Conservation (phyloP, 2,888 invertebrate species). For the Apotomis turbidana region DNA sequence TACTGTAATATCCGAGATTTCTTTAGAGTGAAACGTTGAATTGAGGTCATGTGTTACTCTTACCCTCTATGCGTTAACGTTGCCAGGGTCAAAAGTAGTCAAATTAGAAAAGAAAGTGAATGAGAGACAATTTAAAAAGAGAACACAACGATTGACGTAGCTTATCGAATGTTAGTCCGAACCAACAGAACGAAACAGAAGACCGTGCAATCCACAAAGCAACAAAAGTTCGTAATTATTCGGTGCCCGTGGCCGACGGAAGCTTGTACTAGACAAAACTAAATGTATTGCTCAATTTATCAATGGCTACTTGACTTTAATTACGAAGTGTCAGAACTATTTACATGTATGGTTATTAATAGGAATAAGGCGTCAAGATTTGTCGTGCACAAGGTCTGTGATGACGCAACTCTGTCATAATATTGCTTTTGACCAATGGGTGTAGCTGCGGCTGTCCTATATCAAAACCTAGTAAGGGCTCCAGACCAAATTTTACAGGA, state of each 20-base stretch:
- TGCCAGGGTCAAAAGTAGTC: too few relatives aligned
- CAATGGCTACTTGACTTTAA: conserved; percentile 13
- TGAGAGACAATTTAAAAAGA: not conserved
- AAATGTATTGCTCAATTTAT: conserved; percentile 22
- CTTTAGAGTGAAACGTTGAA: too few relatives aligned
- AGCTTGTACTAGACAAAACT: conserved; percentile 20
- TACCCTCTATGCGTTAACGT: too few relatives aligned
- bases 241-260: conserved; percentile 11
- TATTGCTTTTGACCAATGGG: too few relatives aligned
- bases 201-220: not conserved
- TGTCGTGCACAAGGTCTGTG: too few relatives aligned
- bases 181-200: conserved; percentile 14
- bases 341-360: not conserved
- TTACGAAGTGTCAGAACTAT: not conserved
- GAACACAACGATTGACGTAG: not conserved
- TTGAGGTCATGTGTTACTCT: too few relatives aligned
- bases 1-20: too few relatives aligned
- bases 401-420: too few relatives aligned
- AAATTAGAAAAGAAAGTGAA: too few relatives aligned
- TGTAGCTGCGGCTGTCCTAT: too few relatives aligned
- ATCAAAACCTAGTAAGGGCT: too few relatives aligned
- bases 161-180: not conserved
- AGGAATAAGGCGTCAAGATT: not conserved
- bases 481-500: too few relatives aligned
- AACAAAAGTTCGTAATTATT: conserved; percentile 30